Conservation (phyloP, 2,113 vertebrate genomes). For the Psettodes erumei region DNA sequence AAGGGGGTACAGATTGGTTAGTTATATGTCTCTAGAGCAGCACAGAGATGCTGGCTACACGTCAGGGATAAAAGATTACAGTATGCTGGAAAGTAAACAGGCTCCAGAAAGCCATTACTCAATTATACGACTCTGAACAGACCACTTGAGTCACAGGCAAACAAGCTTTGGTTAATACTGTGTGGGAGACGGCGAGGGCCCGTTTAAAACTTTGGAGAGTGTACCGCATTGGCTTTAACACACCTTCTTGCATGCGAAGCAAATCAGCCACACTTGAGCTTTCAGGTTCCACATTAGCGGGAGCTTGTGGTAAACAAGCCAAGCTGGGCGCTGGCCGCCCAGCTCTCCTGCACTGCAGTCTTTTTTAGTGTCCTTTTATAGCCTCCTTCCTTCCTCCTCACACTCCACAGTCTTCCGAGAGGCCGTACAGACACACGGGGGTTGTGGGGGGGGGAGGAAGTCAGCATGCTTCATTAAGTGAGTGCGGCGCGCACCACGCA, state of each 20-base stretch:
- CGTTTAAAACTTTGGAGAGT: slow-evolving; percentile 25
- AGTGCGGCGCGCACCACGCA: slow-evolving; percentile 68
- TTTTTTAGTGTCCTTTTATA: slow-evolving; percentile 80
- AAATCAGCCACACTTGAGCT: slow-evolving; percentile 47
- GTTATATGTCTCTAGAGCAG: neutral
- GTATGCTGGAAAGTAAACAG: slow-evolving; percentile 39
- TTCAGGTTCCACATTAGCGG: slow-evolving; percentile 47
- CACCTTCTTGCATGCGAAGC: slow-evolving; percentile 22
- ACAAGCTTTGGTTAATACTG: slow-evolving; percentile 42
- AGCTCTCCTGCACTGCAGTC: slow-evolving; percentile 57
- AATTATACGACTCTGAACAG: slow-evolving; percentile 39
- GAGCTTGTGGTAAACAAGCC: slow-evolving; percentile 63
- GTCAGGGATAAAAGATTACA: slow-evolving; percentile 12
- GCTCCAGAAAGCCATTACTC: slow-evolving; percentile 18
- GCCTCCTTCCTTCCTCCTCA: slow-evolving; percentile 76
- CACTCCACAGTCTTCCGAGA: slow-evolving; percentile 63
- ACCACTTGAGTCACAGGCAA: slow-evolving; percentile 41
- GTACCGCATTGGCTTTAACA: slow-evolving; percentile 42
- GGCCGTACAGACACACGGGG: slow-evolving; percentile 58
- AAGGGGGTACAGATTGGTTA: slow-evolving; percentile 19
- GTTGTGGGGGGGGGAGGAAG: slow-evolving; percentile 77
- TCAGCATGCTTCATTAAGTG: slow-evolving; percentile 80
- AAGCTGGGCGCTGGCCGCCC: slow-evolving; percentile 36
- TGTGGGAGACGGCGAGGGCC: slow-evolving; percentile 17
- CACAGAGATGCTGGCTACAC: slow-evolving; percentile 23